Evolutionary conservation across 1,140 invertebrate genomes (phyloP), one percentile per base, ranked within the genome.

Genomic region (Plodia interpunctella): DNA sequence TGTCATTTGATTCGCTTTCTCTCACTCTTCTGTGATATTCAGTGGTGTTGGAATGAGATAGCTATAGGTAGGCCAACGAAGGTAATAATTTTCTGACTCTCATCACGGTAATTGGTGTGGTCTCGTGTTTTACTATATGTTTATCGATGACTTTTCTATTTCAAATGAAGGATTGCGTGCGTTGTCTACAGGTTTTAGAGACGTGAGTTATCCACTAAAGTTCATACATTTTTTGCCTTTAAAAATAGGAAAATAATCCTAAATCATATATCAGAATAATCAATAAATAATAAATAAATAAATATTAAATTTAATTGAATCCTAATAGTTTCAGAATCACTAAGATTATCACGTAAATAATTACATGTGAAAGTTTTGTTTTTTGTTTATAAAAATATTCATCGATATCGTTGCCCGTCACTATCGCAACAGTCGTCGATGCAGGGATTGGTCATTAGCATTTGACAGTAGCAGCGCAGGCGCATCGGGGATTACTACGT

Each of bases 101-200:
- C 74, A 79, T 75, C 64, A 72, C 61, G 52, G 66, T 79, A 74
- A 75, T 74, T 77, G 74, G 67, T 72, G 65, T 59, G 57, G 58
- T 65, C 52, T 70, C 65, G 74, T 74, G 38, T 44, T 44, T 68
- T 66, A 72, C 72, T 62, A 62, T 62, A 66, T 72, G 57, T 70
- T 72, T 72, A 76, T 74, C 66, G 65, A 74, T 74, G 68, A 71
- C 60, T 74, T 72, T 72, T 70, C 69, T 72, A 70, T 72, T 76
- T 69, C 57, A 65, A 62, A 44, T 44, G 56, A 21, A n/a, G 30
- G 57, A 56, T 62, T 65, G 66, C 61, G 59, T 66, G 63, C 58
- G 5, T 38, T 17, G 15, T 35, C 51, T 52, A 63, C 55, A 19
- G 49, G 60, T 57, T 55, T 58, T 68, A 68, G 67, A 61, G 49